A percentile compares a stretch with the other conserved stretches of the same genome.
phyloP scores from a whole-genome alignment of 1,140 invertebrate species.

The Drosophila subobscura region DNA sequence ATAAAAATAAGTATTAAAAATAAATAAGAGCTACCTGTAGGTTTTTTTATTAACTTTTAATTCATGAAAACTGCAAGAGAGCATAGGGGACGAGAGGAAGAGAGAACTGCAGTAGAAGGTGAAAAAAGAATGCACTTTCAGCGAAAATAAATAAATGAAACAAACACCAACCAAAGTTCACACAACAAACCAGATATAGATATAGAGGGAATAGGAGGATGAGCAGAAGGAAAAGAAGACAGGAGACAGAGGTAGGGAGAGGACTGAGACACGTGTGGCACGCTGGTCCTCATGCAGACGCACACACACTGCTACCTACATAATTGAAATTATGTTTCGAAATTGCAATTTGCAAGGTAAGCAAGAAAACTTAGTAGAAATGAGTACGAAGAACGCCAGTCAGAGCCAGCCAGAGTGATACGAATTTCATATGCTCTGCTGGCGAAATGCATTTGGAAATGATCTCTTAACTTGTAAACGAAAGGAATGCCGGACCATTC shows the following conservation, averaged over 20 bases:
- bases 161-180: constrained; percentile 25
- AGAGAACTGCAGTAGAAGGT: constrained; percentile 29
- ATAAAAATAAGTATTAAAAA: constrained; percentile 79
- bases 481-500: not conserved
- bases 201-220: not conserved
- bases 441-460: constrained; percentile 1
- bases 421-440: constrained; percentile 17
- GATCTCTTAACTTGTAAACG: not conserved
- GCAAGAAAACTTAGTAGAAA: constrained; percentile 13
- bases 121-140: constrained; percentile 46
- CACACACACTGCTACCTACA: constrained; percentile 1
- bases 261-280: constrained; percentile 11
- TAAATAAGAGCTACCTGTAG: constrained; percentile 73
- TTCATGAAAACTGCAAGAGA: constrained; percentile 70
- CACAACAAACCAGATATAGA: constrained; percentile 21
- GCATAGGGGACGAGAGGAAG: constrained; percentile 34
- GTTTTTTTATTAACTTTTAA: constrained; percentile 76
- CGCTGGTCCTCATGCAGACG: constrained; percentile 23
- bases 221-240: constrained; percentile 5
- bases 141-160: constrained; percentile 38
- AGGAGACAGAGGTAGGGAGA: constrained; percentile 9
- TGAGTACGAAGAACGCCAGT: constrained; percentile 9
- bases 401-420: not conserved
- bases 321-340: constrained; percentile 65
- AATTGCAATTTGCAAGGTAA: constrained; percentile 43